These are phyloP conservation scores for Brachyhypopomus occidentalis DNA, from an alignment of 2,113 vertebrate species.

Conservation along the genomic window DNA sequence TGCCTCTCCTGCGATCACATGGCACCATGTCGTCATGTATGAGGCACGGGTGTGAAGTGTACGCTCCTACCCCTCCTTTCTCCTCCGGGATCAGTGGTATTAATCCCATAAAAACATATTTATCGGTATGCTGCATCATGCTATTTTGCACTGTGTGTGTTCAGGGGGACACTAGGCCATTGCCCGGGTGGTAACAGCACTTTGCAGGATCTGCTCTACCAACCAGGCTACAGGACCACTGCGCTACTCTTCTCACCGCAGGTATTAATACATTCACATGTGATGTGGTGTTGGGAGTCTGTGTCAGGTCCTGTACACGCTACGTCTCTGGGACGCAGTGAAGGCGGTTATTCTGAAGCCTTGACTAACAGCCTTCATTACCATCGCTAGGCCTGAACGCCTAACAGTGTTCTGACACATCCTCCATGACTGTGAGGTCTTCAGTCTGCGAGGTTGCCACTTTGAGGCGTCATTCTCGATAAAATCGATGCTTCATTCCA, in stretches of 20 bases:
- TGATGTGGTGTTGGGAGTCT: background rate
- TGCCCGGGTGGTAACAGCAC: no score
- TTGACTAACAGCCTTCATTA: background rate
- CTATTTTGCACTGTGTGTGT: no score
- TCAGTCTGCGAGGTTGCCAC: slow-evolving; percentile 26
- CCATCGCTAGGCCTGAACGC: slow-evolving; percentile 13
- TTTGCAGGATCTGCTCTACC: no score
- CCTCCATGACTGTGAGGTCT: background rate
- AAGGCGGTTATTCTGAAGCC: background rate
- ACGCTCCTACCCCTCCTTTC: background rate
- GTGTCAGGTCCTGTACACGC: background rate
- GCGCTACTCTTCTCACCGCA: no score
- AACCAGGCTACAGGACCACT: no score
- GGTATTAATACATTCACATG: background rate
- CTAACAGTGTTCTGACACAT: background rate
- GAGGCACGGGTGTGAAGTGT: slow-evolving; percentile 3
- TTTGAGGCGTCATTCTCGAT: slow-evolving; percentile 23
- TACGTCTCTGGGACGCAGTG: background rate
- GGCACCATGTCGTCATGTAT: background rate
- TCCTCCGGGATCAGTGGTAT: background rate
- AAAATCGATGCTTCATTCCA: slow-evolving; percentile 18
- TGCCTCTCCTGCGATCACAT: background rate
- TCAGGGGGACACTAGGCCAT: no score
- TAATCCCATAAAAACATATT: no score
- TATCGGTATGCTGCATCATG: no score